Conservation (phyloP, 2,113 vertebrate species). For the Canis aureus region DNA sequence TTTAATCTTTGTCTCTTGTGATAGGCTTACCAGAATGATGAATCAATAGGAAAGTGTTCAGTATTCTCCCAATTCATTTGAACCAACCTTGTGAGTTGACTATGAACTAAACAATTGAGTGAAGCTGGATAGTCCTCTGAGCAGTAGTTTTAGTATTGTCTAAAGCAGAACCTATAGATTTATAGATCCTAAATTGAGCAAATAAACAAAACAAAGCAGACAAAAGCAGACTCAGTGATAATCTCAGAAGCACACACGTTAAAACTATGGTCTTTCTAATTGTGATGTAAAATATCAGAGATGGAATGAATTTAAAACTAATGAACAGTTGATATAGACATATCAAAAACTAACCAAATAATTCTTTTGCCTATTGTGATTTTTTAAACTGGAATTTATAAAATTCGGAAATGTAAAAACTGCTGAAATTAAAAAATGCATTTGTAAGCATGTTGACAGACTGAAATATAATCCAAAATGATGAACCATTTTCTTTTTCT, state of each 20-base stretch:
- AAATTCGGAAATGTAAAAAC: neutral
- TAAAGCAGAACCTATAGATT: neutral
- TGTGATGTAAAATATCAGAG: neutral
- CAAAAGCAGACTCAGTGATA: neutral
- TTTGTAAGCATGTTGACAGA: neutral
- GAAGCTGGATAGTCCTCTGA: neutral
- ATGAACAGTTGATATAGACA: neutral
- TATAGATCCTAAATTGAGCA: neutral
- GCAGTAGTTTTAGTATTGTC: neutral
- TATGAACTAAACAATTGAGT: neutral
- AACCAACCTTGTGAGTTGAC: neutral
- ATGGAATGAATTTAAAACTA: neutral
- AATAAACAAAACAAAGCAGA: neutral
- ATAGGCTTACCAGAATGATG: neutral
- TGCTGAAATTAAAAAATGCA: neutral
- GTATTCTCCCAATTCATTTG: conserved; percentile 9
- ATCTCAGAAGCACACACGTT: neutral
- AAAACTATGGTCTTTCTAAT: neutral
- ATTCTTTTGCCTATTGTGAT: neutral
- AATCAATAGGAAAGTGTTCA: neutral
- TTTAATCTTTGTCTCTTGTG: conserved; percentile 26
- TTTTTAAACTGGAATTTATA: neutral
- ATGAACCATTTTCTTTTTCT: neutral
- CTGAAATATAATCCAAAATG: neutral
- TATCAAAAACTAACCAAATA: neutral